Evolutionary conservation across 2,797 vertebrate genomes (phyloP), one percentile per base, ranked within the genome.

Genomic region (Betta splendens): DNA sequence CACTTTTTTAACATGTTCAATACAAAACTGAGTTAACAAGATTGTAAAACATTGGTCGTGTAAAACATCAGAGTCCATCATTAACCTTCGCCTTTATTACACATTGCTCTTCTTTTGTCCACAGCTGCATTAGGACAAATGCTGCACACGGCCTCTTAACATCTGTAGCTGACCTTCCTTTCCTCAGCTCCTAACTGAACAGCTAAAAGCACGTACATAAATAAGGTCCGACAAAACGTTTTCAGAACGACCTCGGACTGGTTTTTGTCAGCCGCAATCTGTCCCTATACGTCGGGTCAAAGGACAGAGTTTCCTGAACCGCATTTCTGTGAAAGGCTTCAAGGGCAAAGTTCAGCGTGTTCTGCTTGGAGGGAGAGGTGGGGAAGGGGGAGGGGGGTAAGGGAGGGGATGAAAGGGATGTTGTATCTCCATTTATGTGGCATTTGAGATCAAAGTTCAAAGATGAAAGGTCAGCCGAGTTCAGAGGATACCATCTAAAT

Each of bases 401-500:
- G 29, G 75, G 67, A 38, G 71, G 79, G 81, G 81, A 81, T 83
- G 87, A 90, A 87, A 84, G 87, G 88, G 89, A 89, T 85, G 90
- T 92, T 89, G 91, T 89, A 90, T 92, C 91, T 91, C 87, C 85
- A 92, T 91, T 91, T 87, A 90, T 89, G 88, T 90, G 87, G 90
- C 81, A 82, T 79, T 77, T 33, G 8, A 77, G 88, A 86, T 89
- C 75, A 87, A 57, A 85, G 91, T 81, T 89, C 83, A 91, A 85
- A 92, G 89, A 80, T 86, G 85, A 92, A 87, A 87, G 90, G 91
- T 92, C 86, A 17, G 29, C 25, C 26, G 42, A 49, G 87, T 72
- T 88, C 81, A 87, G 48, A 88, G 89, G 87, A 90, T 85, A 76
- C 63, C 77, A 16, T 79, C 76, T 74, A 84, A 86, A 89, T 72